phyloP scores from a whole-genome alignment of 1,140 invertebrate species.

The Microplitis demolitor region DNA sequence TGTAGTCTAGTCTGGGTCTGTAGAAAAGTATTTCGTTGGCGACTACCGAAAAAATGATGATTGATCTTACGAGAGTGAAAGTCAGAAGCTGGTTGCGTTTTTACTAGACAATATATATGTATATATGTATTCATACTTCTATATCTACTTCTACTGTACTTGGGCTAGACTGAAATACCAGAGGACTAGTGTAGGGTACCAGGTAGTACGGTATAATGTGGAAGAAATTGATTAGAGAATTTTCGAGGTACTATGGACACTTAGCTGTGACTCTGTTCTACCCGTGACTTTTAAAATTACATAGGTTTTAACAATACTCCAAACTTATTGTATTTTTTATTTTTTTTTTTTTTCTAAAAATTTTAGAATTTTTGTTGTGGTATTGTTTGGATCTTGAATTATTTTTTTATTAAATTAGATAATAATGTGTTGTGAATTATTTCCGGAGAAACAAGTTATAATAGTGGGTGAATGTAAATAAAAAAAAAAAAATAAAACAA shows the following conservation, averaged over 20 bases:
- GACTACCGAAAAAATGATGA: not conserved
- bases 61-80: constrained; percentile 8
- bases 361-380: not conserved
- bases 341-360: not conserved
- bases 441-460: not conserved
- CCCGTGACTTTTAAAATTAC: constrained; percentile 10
- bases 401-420: not conserved
- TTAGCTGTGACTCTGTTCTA: not conserved
- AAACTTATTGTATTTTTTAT: not conserved
- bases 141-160: not conserved
- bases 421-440: constrained; percentile 8
- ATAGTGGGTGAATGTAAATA: not conserved
- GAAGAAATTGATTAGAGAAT: constrained; percentile 30
- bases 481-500: not conserved
- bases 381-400: not conserved
- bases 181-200: not conserved
- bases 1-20: too few relatives aligned
- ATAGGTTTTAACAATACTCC: not conserved
- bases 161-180: not conserved
- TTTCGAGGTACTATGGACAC: not conserved
- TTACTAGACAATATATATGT: too few relatives aligned
- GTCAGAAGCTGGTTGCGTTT: constrained; percentile 14
- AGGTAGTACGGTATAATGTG: constrained; percentile 30
- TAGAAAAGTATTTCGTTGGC: too few relatives aligned
- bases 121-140: not conserved